Percentiles rank a stretch among this genome's conserved stretches.
Conservation (phyloP, 1,140 invertebrate genomes). For the Araneus ventricosus region DNA sequence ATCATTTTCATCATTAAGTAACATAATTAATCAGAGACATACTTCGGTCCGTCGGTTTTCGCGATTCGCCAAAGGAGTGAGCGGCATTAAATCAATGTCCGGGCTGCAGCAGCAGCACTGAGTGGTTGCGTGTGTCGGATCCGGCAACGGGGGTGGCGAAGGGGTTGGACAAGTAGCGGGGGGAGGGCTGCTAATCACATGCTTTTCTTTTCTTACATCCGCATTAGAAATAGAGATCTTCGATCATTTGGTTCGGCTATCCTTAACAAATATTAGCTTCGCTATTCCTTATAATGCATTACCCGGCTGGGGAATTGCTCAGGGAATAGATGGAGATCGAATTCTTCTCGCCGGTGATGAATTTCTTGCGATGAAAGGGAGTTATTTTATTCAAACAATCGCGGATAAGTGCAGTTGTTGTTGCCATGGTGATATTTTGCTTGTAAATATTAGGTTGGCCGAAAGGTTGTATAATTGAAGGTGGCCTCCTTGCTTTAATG, state of each 20-base stretch:
- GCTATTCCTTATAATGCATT: background rate
- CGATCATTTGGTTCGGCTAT: background rate
- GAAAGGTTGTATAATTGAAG: background rate
- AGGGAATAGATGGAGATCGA: background rate
- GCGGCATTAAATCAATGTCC: conserved; percentile 50
- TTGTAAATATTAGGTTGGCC: background rate
- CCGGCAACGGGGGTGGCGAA: background rate
- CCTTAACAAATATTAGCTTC: conserved; percentile 21
- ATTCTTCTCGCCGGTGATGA: background rate
- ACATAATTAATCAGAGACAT: conserved; percentile 56
- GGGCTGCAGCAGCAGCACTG: background rate
- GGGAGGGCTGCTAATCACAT: conserved; percentile 14
- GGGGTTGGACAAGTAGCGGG: background rate
- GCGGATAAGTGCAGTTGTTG: background rate
- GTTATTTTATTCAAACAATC: conserved; percentile 26
- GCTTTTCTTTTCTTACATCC: conserved; percentile 10
- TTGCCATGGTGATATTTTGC: background rate
- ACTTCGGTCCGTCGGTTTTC: conserved; percentile 29
- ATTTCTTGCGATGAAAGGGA: background rate
- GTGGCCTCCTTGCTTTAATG: background rate
- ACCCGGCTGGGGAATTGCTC: background rate
- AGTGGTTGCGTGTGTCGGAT: background rate
- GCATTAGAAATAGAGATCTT: conserved; percentile 8
- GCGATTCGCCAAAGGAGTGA: background rate
- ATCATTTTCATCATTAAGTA: conserved; percentile 64